Conservation (phyloP, 2,888 invertebrate genomes). For the Actias luna region DNA sequence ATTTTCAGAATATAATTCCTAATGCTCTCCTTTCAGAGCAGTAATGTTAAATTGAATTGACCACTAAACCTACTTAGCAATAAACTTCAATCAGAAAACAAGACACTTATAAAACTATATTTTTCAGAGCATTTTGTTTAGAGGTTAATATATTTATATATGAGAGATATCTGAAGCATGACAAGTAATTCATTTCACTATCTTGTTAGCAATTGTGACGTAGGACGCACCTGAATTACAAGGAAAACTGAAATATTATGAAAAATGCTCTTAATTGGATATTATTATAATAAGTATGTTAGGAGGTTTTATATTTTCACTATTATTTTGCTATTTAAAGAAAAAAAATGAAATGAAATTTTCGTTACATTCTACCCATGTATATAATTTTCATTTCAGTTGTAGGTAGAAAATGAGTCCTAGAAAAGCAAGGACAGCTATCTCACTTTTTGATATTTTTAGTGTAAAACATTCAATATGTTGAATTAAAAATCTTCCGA, state of each 20-base stretch:
- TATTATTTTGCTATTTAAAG: background rate
- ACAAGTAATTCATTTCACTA: background rate
- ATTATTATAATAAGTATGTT: background rate
- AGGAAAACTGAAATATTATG: background rate
- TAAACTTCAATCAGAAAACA: background rate
- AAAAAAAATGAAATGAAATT: background rate
- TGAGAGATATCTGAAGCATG: slow-evolving; percentile 1
- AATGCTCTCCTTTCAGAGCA: background rate
- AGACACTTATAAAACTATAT: background rate
- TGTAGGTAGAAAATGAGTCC: too few relatives aligned
- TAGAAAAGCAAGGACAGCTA: too few relatives aligned
- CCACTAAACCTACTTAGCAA: background rate
- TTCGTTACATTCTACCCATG: background rate
- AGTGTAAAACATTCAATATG: too few relatives aligned
- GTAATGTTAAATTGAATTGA: background rate
- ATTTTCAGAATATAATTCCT: too few relatives aligned
- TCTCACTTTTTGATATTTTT: too few relatives aligned
- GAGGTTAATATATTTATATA: background rate
- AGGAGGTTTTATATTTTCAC: background rate
- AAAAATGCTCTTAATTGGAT: background rate
- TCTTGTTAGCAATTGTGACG: background rate
- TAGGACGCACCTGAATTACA: background rate
- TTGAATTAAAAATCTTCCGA: too few relatives aligned
- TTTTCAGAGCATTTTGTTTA: background rate
- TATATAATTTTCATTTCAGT: background rate